These are phyloP conservation scores for Hirudinaria manillensis DNA, from an alignment of 2,888 invertebrate species.

Conservation along the genomic window DNA sequence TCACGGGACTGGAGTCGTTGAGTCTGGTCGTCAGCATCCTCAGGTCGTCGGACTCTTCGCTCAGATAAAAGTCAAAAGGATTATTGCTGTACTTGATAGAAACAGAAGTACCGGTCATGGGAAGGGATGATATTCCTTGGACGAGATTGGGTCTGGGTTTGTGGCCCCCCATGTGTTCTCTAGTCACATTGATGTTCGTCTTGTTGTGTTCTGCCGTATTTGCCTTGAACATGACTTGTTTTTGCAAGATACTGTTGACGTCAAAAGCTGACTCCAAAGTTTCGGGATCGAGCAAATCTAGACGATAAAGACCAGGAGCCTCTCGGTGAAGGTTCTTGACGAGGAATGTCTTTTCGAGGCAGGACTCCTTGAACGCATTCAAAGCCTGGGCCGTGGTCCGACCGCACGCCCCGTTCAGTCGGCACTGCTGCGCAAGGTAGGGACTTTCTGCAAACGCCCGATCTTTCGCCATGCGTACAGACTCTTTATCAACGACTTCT, in stretches of 20 bases:
- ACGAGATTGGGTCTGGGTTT: too few relatives aligned
- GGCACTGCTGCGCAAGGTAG: not conserved
- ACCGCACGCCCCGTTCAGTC: not conserved
- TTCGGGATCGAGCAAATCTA: not conserved
- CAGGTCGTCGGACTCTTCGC: not conserved
- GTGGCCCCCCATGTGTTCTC: too few relatives aligned
- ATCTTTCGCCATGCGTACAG: not conserved
- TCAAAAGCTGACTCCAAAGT: too few relatives aligned
- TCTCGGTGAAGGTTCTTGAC: not conserved
- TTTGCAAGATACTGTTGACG: not conserved
- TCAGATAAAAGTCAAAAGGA: not conserved
- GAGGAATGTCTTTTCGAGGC: not conserved
- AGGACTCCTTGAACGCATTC: not conserved
- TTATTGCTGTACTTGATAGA: not conserved
- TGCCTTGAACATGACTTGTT: not conserved
- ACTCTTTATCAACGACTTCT: not conserved
- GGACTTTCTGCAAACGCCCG: not conserved
- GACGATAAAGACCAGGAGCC: not conserved
- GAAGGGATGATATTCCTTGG: not conserved
- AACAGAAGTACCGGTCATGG: not conserved
- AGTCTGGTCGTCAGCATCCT: not conserved
- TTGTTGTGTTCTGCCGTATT: too few relatives aligned
- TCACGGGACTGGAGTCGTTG: not conserved
- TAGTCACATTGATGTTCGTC: too few relatives aligned
- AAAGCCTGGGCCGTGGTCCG: not conserved